Percentiles rank a stretch among this genome's conserved stretches.
Evolutionary conservation across 2,888 invertebrate species (phyloP).

Genomic region (Synanthedon tipuliformis): DNA sequence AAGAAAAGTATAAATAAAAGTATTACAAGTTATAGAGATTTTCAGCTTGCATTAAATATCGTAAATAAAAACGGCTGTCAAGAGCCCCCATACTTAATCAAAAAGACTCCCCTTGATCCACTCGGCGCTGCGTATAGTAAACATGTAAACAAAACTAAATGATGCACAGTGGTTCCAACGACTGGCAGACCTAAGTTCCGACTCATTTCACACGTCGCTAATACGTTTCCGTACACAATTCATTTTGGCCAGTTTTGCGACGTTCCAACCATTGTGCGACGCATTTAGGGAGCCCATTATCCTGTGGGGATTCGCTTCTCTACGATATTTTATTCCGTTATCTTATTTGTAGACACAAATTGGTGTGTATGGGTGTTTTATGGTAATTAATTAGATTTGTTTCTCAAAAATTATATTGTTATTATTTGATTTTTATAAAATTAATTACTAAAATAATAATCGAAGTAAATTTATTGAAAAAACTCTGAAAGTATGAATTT

Average conservation of each 20-base stretch:
- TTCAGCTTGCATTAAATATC: no score
- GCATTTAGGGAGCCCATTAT: conserved; percentile 23
- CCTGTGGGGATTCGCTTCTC: conserved; percentile 21
- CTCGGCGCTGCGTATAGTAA: conserved; percentile 8
- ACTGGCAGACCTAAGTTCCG: conserved; percentile 34
- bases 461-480: no score
- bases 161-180: conserved; percentile 18
- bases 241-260: conserved; percentile 31
- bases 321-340: conserved; percentile 20
- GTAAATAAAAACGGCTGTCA: background rate
- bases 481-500: no score
- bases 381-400: conserved; percentile 28
- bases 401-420: no score
- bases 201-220: conserved; percentile 39
- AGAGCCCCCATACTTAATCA: background rate
- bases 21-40: no score
- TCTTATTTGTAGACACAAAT: conserved; percentile 41
- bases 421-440: no score
- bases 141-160: conserved; percentile 31
- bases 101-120: background rate
- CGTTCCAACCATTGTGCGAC: conserved; percentile 31
- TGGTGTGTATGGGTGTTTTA: conserved; percentile 44
- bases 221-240: conserved; percentile 38
- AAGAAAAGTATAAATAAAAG: no score
- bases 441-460: no score